Percentiles rank a stretch among this genome's conserved stretches.
Conservation (phyloP, 2,113 vertebrate genomes). For the Pelecanoides urinatrix region DNA sequence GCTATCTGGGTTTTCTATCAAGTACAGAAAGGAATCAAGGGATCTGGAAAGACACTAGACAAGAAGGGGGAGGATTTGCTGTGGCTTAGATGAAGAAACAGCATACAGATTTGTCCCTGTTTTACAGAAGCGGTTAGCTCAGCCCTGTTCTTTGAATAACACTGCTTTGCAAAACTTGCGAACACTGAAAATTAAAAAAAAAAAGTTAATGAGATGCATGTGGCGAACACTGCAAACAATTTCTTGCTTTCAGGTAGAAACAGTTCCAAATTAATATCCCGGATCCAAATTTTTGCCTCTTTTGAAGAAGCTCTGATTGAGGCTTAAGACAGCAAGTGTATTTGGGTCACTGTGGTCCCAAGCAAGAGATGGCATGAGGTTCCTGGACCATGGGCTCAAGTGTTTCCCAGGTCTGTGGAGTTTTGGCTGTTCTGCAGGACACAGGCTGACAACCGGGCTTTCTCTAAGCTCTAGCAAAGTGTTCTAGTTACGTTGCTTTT, state of each 20-base stretch:
- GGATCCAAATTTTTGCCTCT: background rate
- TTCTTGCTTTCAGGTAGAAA: background rate
- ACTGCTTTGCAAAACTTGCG: background rate
- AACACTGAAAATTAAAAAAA: background rate
- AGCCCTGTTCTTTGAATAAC: background rate
- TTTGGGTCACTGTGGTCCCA: background rate
- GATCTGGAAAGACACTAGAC: background rate
- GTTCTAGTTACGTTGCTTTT: background rate
- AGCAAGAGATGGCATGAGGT: background rate
- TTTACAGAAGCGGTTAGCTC: background rate
- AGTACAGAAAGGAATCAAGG: background rate
- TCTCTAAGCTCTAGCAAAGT: background rate
- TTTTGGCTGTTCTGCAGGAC: background rate
- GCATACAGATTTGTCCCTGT: background rate
- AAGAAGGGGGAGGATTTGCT: background rate
- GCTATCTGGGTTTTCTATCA: background rate
- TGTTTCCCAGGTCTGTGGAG: background rate
- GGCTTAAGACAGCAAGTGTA: background rate
- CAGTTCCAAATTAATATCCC: background rate
- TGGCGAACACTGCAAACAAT: background rate
- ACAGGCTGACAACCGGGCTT: background rate
- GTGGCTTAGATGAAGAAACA: background rate
- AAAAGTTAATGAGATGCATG: background rate
- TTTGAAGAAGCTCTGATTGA: background rate
- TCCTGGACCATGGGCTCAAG: background rate